Base-by-base conservation (phyloP, 2,888 invertebrate species). In the Polylopha cassiicola region DNA sequence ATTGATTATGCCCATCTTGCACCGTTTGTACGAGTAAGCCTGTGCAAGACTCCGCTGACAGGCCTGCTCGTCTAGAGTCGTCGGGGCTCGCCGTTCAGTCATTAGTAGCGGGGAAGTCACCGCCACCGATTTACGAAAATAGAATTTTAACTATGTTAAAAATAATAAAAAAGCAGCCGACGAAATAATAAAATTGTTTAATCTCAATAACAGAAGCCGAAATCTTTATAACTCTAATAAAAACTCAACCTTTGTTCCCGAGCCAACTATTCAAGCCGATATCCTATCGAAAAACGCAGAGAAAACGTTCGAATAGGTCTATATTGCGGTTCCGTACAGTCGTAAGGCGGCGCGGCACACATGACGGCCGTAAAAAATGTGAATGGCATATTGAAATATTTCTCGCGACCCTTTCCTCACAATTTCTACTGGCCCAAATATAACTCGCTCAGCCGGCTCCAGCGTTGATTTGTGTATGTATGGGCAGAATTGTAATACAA, bases 341-440 rank as follows among this genome's bases (percentile, higher is more conserved):
- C 75, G 71, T 65, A 68, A 66, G 70, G 72, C 65, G 62, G 61
- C 73, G 65, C 65, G 62, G 61, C 73, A 65, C 78, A 73, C 74
- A 78, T 72, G 73, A 70, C 69, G 74, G 69, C 78, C 79, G 75
- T 81, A 79, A 78, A 78, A 78, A 80, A 79, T 76, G 73, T 66
- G 76, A 78, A 79, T 75, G 73, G 79, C 75, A 77, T 82, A 80
- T 82, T 80, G 80, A 79, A 81, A 81, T 80, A 80, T 81, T 80
- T 71, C 65, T 59, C 69, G 68, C 67, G 77, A 78, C 79, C 78
- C 76, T 76, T 76, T 73, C 66, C 58, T 58, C 66, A 64, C 74
- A 73, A 74, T 80, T 74, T 74, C 36, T 29, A 36, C 34, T 36
- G 26, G 36, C 41, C 21, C 41, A 30, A 21, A 26, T 41, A 30